Evolutionary conservation across 2,888 invertebrate genomes (phyloP).

Genomic region (Byasa hedistus): DNA sequence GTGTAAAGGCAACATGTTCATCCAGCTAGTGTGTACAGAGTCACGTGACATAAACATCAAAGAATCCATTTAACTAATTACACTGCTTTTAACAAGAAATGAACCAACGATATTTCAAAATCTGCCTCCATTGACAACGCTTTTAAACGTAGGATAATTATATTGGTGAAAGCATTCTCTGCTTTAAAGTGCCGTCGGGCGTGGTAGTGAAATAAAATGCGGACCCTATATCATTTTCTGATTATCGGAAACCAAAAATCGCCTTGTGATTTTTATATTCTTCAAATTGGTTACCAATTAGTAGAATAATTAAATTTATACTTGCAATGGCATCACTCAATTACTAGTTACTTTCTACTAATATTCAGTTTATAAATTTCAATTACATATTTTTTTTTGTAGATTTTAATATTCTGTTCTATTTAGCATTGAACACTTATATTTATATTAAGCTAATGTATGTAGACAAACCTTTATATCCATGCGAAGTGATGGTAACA

Average conservation of each 20-base stretch:
- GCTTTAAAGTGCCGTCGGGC: not conserved
- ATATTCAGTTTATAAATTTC: no score
- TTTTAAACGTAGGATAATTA: constrained; percentile 11
- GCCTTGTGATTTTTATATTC: not conserved
- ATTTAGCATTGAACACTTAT: no score
- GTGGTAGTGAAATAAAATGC: constrained; percentile 1
- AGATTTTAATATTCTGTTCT: no score
- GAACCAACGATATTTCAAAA: constrained; percentile 12
- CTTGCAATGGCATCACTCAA: no score
- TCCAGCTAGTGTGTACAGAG: not conserved
- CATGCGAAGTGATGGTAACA: no score
- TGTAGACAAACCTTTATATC: no score
- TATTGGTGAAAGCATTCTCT: constrained; percentile 1
- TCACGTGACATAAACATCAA: constrained; percentile 13
- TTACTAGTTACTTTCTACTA: no score
- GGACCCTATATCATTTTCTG: not conserved
- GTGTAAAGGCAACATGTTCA: constrained; percentile 1
- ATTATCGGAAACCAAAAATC: not conserved
- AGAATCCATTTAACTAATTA: constrained; percentile 26
- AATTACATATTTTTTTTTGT: no score
- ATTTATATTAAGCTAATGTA: no score
- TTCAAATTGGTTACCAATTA: no score
- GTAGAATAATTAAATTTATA: no score
- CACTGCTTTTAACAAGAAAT: constrained; percentile 18
- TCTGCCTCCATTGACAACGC: not conserved